Evolutionary conservation across 2,797 vertebrate species (phyloP).

Genomic region (Coilia nasus): DNA sequence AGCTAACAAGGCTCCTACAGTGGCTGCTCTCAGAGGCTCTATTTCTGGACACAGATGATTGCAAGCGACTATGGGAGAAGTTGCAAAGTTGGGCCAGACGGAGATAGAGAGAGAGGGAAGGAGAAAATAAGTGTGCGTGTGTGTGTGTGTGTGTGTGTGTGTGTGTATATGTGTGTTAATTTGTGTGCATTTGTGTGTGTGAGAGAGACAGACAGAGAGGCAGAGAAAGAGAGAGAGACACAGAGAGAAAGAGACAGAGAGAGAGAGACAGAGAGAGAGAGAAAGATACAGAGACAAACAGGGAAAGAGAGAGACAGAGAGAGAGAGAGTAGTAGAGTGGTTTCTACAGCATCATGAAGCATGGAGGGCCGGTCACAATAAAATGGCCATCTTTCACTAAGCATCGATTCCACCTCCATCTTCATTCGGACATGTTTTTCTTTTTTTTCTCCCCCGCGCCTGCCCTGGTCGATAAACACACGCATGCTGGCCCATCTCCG

Average conservation of each 20-base stretch:
- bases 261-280: background rate
- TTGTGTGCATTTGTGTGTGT: no score
- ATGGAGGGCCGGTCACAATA: background rate
- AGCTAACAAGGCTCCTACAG: conserved; percentile 1
- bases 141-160: no score
- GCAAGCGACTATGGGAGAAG: background rate
- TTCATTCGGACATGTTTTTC: background rate
- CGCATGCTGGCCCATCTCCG: conserved; percentile 19
- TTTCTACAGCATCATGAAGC: background rate
- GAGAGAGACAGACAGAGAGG: no score
- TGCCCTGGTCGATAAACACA: conserved; percentile 33
- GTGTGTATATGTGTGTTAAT: no score
- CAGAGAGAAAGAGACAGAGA: no score
- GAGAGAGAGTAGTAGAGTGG: background rate
- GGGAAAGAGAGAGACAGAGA: conserved; percentile 9
- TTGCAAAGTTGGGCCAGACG: background rate
- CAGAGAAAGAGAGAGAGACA: no score
- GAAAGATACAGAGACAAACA: background rate
- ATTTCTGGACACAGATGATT: background rate
- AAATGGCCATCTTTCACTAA: conserved; percentile 17
- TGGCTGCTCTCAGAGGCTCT: background rate
- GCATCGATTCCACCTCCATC: conserved; percentile 12
- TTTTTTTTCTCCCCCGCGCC: background rate
- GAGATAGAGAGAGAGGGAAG: background rate
- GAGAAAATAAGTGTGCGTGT: background rate